Conservation (phyloP, 2,113 vertebrate species). For the Pycnonotus jocosus region DNA sequence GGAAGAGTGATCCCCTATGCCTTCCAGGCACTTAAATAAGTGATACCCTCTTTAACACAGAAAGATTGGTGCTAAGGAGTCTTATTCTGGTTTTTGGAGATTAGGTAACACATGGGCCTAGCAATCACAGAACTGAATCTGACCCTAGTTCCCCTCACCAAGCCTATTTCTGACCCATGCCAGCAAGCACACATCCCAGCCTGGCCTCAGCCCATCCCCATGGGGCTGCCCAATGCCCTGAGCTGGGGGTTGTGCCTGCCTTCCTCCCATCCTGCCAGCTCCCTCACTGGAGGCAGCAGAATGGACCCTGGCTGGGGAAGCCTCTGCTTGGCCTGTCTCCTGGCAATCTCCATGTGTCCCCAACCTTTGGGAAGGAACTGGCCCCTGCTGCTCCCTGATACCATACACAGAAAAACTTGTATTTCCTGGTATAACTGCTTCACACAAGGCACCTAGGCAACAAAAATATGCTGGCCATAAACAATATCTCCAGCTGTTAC, state of each 20-base stretch:
- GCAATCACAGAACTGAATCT: neutral
- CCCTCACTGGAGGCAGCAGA: neutral
- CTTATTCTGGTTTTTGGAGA: neutral
- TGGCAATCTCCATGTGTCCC: neutral
- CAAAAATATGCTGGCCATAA: neutral
- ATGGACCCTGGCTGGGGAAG: neutral
- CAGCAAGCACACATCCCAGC: neutral
- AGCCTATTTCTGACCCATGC: neutral
- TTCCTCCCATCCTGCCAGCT: neutral
- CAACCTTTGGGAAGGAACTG: neutral
- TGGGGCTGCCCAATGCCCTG: rapidly evolving
- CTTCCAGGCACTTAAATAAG: neutral
- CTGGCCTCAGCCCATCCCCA: neutral
- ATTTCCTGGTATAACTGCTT: neutral
- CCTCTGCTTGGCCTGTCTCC: rapidly evolving
- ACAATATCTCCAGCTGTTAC: neutral
- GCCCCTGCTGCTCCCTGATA: neutral
- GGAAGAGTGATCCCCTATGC: neutral
- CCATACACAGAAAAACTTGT: rapidly evolving
- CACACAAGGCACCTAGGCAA: neutral
- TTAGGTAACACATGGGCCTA: neutral
- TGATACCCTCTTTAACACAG: neutral
- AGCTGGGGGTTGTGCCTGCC: neutral
- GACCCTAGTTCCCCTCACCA: neutral
- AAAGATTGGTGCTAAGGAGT: neutral